Conservation (phyloP, 1,140 invertebrate species). For the Megalopta genalis region DNA sequence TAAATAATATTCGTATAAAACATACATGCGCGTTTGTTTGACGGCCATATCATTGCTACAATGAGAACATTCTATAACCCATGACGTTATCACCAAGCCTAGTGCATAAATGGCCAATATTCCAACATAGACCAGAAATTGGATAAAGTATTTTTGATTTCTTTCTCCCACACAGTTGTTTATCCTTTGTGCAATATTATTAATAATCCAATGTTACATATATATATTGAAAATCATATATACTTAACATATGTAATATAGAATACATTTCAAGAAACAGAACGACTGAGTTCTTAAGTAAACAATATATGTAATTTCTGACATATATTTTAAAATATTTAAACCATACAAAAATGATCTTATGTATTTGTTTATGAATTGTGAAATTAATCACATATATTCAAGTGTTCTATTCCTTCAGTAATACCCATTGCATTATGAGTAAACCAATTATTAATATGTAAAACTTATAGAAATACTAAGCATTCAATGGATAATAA, state of each 20-base stretch:
- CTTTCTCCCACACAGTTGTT: constrained; percentile 97
- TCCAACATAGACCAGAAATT: constrained; percentile 92
- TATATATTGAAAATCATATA: constrained; percentile 10
- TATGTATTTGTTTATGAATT: no score
- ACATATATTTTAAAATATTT: no score
- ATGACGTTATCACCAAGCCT: constrained; percentile 86
- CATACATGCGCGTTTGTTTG: constrained; percentile 89
- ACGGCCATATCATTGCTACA: constrained; percentile 85
- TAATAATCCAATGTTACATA: constrained; percentile 31
- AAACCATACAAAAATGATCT: no score
- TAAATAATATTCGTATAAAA: constrained; percentile 4
- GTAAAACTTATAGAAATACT: background rate
- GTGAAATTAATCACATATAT: constrained; percentile 4
- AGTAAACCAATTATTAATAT: constrained; percentile 5
- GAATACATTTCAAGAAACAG: background rate
- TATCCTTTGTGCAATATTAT: constrained; percentile 83
- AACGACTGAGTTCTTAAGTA: background rate
- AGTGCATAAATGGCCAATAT: constrained; percentile 86
- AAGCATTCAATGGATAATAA: background rate
- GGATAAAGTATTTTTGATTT: constrained; percentile 96
- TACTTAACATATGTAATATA: background rate
- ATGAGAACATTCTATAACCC: constrained; percentile 87
- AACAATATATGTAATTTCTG: background rate
- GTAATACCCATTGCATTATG: background rate
- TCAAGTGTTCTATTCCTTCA: background rate